A percentile compares a stretch with the other conserved stretches of the same genome.
Conservation (phyloP, 92 coral and sea anemone species). For the Diadumene lineata region DNA sequence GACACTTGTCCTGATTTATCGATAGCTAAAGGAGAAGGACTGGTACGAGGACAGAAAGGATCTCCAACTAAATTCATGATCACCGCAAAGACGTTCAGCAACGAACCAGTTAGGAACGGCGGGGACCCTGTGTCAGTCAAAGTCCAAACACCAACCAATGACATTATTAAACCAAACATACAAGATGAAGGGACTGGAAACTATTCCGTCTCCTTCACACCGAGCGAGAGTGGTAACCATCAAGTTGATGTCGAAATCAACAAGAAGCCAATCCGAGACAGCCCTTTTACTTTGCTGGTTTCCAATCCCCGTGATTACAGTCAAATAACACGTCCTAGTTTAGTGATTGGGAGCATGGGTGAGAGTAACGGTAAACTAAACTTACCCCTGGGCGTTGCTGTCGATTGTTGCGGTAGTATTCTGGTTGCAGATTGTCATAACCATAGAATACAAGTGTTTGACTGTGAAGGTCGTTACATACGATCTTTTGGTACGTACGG, state of each 20-base stretch:
- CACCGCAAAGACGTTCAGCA: slow-evolving; percentile 63
- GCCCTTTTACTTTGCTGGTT: slow-evolving; percentile 72
- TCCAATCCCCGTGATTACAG: slow-evolving; percentile 83
- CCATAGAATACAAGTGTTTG: slow-evolving; percentile 87
- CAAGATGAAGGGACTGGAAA: slow-evolving; percentile 82
- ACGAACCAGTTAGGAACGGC: slow-evolving; percentile 70
- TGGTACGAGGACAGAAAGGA: slow-evolving; percentile 77
- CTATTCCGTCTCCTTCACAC: slow-evolving; percentile 72
- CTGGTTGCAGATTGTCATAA: slow-evolving; percentile 93
- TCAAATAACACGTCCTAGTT: slow-evolving; percentile 61
- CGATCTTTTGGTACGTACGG: slow-evolving; percentile 86
- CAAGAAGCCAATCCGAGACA: slow-evolving; percentile 73
- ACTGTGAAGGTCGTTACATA: slow-evolving; percentile 66
- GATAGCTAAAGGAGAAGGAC: slow-evolving; percentile 86
- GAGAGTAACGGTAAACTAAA: slow-evolving; percentile 70
- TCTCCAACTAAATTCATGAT: slow-evolving; percentile 68
- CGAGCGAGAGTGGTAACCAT: slow-evolving; percentile 73
- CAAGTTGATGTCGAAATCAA: slow-evolving; percentile 72
- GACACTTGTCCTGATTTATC: slow-evolving; percentile 74
- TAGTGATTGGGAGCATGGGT: slow-evolving; percentile 71
- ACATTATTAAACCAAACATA: slow-evolving; percentile 47
- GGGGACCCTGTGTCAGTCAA: slow-evolving; percentile 78
- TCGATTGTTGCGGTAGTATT: slow-evolving; percentile 72
- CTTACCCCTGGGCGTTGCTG: slow-evolving; percentile 96
- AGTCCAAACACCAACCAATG: slow-evolving; percentile 62